Conservation (phyloP, 2,113 vertebrate genomes). For the Misgurnus mizolepis region DNA sequence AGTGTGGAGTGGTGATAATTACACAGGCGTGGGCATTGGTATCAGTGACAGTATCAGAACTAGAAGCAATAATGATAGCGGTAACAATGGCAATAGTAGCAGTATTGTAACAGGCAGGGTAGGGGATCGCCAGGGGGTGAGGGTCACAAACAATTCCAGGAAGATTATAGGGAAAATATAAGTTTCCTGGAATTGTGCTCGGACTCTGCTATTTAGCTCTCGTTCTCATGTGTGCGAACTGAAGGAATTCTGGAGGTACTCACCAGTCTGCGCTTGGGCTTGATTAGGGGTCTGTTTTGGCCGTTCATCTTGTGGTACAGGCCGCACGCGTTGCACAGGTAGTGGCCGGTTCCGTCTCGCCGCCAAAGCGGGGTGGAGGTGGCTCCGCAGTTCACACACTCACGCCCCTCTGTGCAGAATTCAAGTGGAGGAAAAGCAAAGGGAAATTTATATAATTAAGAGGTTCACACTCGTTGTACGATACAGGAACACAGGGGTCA, state of each 20-base stretch:
- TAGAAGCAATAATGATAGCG: conserved; percentile 80
- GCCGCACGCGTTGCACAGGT: conserved; percentile 98
- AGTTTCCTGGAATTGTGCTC: conserved; percentile 84
- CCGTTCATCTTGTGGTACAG: conserved; percentile 99
- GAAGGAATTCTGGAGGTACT: conserved; percentile 61
- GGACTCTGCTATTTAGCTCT: conserved; percentile 60
- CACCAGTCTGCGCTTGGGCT: conserved; percentile 98
- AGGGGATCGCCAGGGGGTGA: conserved; percentile 76
- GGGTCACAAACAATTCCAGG: conserved; percentile 81
- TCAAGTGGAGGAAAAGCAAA: conserved; percentile 66
- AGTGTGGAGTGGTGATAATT: conserved; percentile 69
- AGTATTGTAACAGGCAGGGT: conserved; percentile 74
- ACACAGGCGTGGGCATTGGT: conserved; percentile 73
- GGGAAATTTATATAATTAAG: conserved; percentile 80
- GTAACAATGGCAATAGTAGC: conserved; percentile 81
- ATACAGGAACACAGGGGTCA: conserved; percentile 11
- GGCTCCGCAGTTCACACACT: conserved; percentile 98
- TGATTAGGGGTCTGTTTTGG: conserved; percentile 98
- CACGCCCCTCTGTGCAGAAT: conserved; percentile 93
- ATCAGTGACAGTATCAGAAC: conserved; percentile 82
- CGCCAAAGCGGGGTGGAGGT: conserved; percentile 98
- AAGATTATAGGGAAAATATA: conserved; percentile 86
- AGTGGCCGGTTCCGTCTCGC: conserved; percentile 96
- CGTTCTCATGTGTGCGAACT: conserved; percentile 43
- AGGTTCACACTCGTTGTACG: conserved; percentile 60